phyloP scores from a whole-genome alignment of 2,113 vertebrate species.

The Phainopepla nitens region DNA sequence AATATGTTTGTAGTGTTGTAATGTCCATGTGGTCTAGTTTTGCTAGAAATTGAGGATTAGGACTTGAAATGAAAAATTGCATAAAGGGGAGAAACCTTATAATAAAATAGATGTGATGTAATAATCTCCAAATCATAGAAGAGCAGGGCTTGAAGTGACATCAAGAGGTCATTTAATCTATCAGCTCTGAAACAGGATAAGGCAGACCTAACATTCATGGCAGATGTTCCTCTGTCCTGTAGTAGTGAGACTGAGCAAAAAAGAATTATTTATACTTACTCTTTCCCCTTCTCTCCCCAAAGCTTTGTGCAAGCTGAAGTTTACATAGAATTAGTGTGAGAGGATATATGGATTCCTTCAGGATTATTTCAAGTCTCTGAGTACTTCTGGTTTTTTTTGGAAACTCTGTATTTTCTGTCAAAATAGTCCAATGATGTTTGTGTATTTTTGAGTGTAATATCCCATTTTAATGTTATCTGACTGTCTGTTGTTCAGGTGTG shows the following conservation, averaged over 20 bases:
- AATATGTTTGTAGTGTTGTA: not conserved
- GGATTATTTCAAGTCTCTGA: not conserved
- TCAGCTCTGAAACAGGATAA: not conserved
- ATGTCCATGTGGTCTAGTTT: not conserved
- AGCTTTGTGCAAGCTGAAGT: not conserved
- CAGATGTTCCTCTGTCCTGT: not conserved
- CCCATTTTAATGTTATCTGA: not conserved
- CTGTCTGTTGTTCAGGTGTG: not conserved
- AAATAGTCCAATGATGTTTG: not conserved
- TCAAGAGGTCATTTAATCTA: slow-evolving; percentile 3
- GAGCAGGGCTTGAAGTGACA: not conserved
- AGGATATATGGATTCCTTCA: not conserved
- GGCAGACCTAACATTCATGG: not conserved
- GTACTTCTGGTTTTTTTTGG: not conserved
- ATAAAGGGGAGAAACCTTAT: not conserved
- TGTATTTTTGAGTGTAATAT: not conserved
- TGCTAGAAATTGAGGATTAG: not conserved
- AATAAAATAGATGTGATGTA: slow-evolving; percentile 13
- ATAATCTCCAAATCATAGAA: not conserved
- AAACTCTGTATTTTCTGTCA: not conserved
- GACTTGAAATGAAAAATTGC: not conserved
- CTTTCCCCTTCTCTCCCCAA: not conserved
- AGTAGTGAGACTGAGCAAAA: not conserved
- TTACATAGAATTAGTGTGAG: not conserved
- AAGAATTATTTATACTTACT: not conserved